Base-by-base conservation (phyloP, 2,888 invertebrate species). In the Pyrgus malvae region DNA sequence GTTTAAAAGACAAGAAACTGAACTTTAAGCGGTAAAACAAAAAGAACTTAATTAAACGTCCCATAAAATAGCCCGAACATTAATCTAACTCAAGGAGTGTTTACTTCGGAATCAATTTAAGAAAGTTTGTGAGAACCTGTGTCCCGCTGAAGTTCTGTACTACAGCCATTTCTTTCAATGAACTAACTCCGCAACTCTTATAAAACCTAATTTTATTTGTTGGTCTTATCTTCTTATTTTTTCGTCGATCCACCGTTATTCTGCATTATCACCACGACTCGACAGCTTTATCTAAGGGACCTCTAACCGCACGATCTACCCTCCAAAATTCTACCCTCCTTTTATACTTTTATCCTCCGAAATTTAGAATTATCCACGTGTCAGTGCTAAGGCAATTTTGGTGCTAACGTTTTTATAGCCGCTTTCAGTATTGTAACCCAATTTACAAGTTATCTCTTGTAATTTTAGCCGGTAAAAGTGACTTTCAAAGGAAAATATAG, bases 251-350 rank as follows among this genome's bases (percentile, higher is more conserved):
- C 69, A 46, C 78, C 83, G 83, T 88, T 85, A 85, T 76, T 86
- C 76, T 76, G 68, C 69, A 80, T 86, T 87, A 85, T 84, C 82
- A 72, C 66, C 76, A 70, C 71, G 74, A 76, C 71, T 71, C 73
- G 78, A 78, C 73, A 74, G 79, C 72, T 76, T 76, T 80, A 78
- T 80, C 74, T 53, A 38, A 55, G 57, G 63, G 60, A 69, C 71
- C 65, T 72, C 66, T 68, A 66, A 65, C 69, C 63, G 67, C 68
- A 66, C 59, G 59, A n/a, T n/a, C n/a, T n/a, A n/a, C n/a, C n/a
- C n/a, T n/a, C 63, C 62, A 61, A 63, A 63, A 66, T 62, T 56
- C 55, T 31, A 45, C 54, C 58, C 58, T 61, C 46, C 56, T 42
- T 46, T 57, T 56, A 55, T 54, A 48, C 55, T 56, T 63, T 64